Evolutionary conservation across 2,888 invertebrate species (phyloP), one percentile per base, ranked within the genome.

Genomic region (Helleia helle): DNA sequence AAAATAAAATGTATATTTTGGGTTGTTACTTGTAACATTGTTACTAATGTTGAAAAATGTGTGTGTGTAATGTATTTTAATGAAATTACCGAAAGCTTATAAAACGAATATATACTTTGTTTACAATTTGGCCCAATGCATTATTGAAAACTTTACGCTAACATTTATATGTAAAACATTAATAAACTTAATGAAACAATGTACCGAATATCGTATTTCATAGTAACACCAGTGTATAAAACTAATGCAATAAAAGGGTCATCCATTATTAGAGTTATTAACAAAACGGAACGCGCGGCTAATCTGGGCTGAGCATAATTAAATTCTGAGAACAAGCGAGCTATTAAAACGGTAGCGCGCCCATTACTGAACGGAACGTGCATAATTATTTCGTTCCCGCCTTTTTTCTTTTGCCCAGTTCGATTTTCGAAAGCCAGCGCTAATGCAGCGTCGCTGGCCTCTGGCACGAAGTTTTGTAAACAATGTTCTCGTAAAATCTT

Each of bases 351-450:
- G 75, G 83, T 84, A 84, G 81, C 81, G 68, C 75, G 72, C 74
- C 74, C 80, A 84, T 83, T 81, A 80, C 75, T 67, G 73, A 76
- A 81, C 75, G 74, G 79, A 81, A 81, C 81, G 81, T 81, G 76
- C 69, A 83, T 84, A 84, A 84, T 84, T 83, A 83, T 84, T 84
- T 84, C 75, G 81, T 83, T 81, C 77, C 76, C 76, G 71, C 71
- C 68, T 72, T 79, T 75, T 69, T 71, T 71, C 63, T 65, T 52
- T 60, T 75, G 71, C 63, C 62, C 61, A 66, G 66, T 74, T 76
- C 71, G 73, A 74, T 73, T 76, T 80, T 75, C 70, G 76, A 73
- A 74, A 70, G 68, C 62, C 56, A 62, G 62, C 69, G 68, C 76
- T 84, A 83, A 83, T 79, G 74, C 63, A 60, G 58, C 81, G 72